These are phyloP conservation scores for Trilocha varians DNA, from an alignment of 2,888 invertebrate species.

Conservation along the genomic window DNA sequence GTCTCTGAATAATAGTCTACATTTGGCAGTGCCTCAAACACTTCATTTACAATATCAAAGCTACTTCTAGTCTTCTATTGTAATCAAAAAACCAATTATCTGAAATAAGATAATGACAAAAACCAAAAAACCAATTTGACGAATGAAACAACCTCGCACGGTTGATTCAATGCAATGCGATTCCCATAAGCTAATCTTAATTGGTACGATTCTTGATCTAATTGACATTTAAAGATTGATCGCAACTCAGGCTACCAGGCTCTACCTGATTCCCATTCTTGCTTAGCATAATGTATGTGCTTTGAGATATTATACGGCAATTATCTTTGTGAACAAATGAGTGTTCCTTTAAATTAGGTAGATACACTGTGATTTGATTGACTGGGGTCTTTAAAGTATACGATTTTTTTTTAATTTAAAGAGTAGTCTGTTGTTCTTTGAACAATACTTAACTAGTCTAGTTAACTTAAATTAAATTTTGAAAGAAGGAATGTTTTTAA, in stretches of 20 bases:
- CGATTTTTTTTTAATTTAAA: too few relatives aligned
- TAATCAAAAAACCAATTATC: neutral
- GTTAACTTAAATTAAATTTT: too few relatives aligned
- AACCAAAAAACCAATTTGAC: neutral
- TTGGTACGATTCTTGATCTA: slow-evolving; percentile 27
- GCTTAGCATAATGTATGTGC: neutral
- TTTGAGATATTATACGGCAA: neutral
- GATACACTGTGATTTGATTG: too few relatives aligned
- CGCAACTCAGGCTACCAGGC: slow-evolving; percentile 10
- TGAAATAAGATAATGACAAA: neutral
- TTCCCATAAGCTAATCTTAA: slow-evolving; percentile 28
- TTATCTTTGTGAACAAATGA: too few relatives aligned
- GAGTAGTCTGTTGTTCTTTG: too few relatives aligned
- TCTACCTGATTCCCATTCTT: neutral
- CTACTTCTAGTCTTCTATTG: neutral
- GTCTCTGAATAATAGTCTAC: too few relatives aligned
- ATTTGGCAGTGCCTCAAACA: too few relatives aligned
- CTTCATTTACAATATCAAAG: too few relatives aligned
- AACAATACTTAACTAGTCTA: too few relatives aligned
- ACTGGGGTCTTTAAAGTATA: too few relatives aligned
- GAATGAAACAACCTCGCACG: slow-evolving; percentile 8
- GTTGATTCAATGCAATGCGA: slow-evolving; percentile 28
- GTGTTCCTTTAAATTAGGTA: too few relatives aligned
- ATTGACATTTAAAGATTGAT: slow-evolving; percentile 32
- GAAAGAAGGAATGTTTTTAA: too few relatives aligned